Percentiles rank a stretch among this genome's conserved stretches.
Conservation (phyloP, 2,888 invertebrate species). For the Rhingia rostrata region DNA sequence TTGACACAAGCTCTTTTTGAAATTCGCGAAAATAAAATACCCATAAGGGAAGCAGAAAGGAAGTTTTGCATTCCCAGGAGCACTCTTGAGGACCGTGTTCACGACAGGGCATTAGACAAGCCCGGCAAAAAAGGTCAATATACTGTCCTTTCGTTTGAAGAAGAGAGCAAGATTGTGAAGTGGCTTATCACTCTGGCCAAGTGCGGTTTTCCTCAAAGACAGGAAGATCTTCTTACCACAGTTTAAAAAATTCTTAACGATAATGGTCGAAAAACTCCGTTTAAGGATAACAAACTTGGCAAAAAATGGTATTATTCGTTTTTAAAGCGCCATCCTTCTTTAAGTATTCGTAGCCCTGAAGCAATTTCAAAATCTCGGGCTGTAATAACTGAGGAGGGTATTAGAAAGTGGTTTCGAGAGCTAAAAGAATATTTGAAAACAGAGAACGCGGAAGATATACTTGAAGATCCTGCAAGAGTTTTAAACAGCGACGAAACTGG, state of each 20-base stretch:
- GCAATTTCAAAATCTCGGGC: slow-evolving; percentile 20
- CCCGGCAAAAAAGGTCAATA: slow-evolving; percentile 10
- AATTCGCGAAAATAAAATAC: slow-evolving; percentile 4
- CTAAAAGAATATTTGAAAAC: no score
- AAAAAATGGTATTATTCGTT: slow-evolving; percentile 34
- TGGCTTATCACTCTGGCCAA: slow-evolving; percentile 18
- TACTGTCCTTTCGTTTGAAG: slow-evolving; percentile 20
- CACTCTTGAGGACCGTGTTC: slow-evolving; percentile 23
- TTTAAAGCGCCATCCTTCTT: slow-evolving; percentile 14
- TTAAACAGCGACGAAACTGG: not conserved
- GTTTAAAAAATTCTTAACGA: slow-evolving; percentile 20
- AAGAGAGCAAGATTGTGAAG: slow-evolving; percentile 11
- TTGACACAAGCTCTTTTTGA: not conserved
- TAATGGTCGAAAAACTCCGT: slow-evolving; percentile 24
- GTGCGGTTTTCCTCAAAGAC: slow-evolving; percentile 29
- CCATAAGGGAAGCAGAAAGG: not conserved
- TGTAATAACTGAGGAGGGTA: no score
- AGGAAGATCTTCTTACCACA: slow-evolving; percentile 5
- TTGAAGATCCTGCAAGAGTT: slow-evolving; percentile 6
- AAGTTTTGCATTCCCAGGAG: slow-evolving; percentile 6
- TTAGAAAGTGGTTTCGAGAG: no score
- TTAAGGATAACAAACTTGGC: slow-evolving; percentile 16
- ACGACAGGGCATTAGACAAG: slow-evolving; percentile 5
- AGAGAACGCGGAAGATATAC: no score
- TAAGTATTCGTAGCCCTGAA: slow-evolving; percentile 16